A percentile compares a stretch with the other conserved stretches of the same genome.
Conservation (phyloP, 2,888 invertebrate species). For the Platycheirus rosarum region DNA sequence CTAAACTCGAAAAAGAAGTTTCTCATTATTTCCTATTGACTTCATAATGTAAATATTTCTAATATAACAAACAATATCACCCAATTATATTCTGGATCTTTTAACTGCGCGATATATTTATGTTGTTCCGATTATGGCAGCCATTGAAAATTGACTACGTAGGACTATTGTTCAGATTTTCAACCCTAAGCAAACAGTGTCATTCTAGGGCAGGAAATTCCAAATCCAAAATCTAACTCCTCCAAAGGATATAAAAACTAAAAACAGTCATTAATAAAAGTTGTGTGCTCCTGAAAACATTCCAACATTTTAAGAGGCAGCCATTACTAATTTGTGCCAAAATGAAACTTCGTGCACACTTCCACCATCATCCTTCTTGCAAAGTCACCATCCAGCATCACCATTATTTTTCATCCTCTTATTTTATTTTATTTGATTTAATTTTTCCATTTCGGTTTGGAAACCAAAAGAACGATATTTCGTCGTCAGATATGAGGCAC, state of each 20-base stretch:
- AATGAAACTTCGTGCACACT: conserved; percentile 48
- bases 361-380: conserved; percentile 17
- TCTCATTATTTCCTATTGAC: too few relatives aligned
- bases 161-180: too few relatives aligned
- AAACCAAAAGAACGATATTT: conserved; percentile 37
- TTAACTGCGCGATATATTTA: too few relatives aligned
- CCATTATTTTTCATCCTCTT: neutral
- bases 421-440: neutral
- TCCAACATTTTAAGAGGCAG: conserved; percentile 39
- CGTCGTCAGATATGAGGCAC: neutral
- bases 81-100: too few relatives aligned
- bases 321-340: conserved; percentile 66
- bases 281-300: conserved; percentile 25
- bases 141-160: too few relatives aligned
- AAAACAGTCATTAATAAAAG: conserved; percentile 48
- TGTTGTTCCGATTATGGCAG: too few relatives aligned
- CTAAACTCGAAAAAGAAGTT: too few relatives aligned
- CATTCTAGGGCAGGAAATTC: too few relatives aligned
- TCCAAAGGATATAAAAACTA: conserved; percentile 21
- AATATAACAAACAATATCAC: too few relatives aligned
- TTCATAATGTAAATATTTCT: too few relatives aligned
- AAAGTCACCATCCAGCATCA: conserved; percentile 7
- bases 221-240: too few relatives aligned
- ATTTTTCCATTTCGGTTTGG: conserved; percentile 5
- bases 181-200: too few relatives aligned